Base-by-base conservation (phyloP, 2,888 invertebrate genomes). In the Hoplodrina blanda region DNA sequence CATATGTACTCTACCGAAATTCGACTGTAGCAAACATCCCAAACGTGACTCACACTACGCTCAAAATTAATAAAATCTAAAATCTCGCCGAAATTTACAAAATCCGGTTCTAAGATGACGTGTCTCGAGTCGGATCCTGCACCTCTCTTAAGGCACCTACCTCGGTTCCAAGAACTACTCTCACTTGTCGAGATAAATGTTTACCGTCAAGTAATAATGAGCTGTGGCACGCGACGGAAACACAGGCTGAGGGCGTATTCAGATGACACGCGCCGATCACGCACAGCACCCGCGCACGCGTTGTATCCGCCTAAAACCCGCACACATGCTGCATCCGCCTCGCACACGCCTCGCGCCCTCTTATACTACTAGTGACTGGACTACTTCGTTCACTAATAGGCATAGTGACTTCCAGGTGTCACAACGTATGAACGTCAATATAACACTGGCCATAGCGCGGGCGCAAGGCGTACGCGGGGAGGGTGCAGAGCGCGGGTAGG, bases 181-280 rank as follows among this genome's bases (percentile, higher is more conserved):
- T 78, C 73, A 57, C 66, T 59, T 25, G n/a, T 6, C 2, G 52
- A 52, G 66, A 67, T 62, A n/a, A n/a, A 67, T 59, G 64, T 78
- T 72, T 72, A 81, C 63, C 57, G 33, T 15, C 57, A 30, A 17
- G 52, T 60, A 11, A 37, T 81, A 81, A 78, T 81, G 50, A 52
- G 37, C 2, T 20, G 20, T 52, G 73, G 73, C 78, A 78, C 82
- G 78, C 78, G 78, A 78, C 63, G 57, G n/a, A 46, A 56, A 69
- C 44, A 77, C 73, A 80, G 77, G 71, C 59, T 66, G 77, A 25
- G n/a, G n/a, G n/a, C n/a, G n/a, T n/a, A n/a, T n/a, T n/a, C n/a
- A n/a, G n/a, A n/a, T n/a, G n/a, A n/a, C n/a, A n/a, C n/a, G n/a
- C n/a, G n/a, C n/a, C n/a, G n/a, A n/a, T n/a, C n/a, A n/a, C n/a